Conservation (phyloP, 2,888 invertebrate genomes). For the Ophioninae sp. region DNA sequence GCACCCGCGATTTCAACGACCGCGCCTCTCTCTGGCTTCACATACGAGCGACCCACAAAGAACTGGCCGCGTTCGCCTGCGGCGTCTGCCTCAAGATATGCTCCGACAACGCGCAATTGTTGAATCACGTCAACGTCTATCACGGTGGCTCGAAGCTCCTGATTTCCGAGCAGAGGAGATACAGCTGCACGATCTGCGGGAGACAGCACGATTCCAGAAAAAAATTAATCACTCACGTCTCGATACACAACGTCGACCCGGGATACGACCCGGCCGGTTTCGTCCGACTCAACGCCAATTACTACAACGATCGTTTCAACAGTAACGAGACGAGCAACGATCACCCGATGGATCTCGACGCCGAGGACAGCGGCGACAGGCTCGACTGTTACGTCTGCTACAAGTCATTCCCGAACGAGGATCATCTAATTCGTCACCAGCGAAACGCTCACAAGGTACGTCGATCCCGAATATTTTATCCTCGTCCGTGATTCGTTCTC, state of each 20-base stretch:
- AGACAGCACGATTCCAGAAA: conserved; percentile 83
- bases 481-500: neutral
- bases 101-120: conserved; percentile 81
- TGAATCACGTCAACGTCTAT: conserved; percentile 82
- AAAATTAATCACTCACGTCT: conserved; percentile 82
- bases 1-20: conserved; percentile 81
- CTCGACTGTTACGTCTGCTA: conserved; percentile 80
- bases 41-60: conserved; percentile 82
- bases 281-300: conserved; percentile 80
- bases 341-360: conserved; percentile 73
- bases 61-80: conserved; percentile 82
- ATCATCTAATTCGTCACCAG: conserved; percentile 81
- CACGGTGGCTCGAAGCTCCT: conserved; percentile 79
- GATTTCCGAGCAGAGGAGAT: conserved; percentile 78
- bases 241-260: conserved; percentile 82
- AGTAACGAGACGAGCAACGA: conserved; percentile 74
- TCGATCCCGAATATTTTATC: neutral
- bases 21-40: conserved; percentile 83
- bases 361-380: conserved; percentile 76
- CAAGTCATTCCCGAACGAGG: conserved; percentile 81
- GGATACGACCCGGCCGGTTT: conserved; percentile 82
- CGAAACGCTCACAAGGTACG: conserved; percentile 78
- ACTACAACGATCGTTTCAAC: conserved; percentile 75
- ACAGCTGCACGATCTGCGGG: conserved; percentile 82
- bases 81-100: conserved; percentile 83